Evolutionary conservation across 2,888 invertebrate genomes (phyloP).

Genomic region (Bhutanitis thaidina): DNA sequence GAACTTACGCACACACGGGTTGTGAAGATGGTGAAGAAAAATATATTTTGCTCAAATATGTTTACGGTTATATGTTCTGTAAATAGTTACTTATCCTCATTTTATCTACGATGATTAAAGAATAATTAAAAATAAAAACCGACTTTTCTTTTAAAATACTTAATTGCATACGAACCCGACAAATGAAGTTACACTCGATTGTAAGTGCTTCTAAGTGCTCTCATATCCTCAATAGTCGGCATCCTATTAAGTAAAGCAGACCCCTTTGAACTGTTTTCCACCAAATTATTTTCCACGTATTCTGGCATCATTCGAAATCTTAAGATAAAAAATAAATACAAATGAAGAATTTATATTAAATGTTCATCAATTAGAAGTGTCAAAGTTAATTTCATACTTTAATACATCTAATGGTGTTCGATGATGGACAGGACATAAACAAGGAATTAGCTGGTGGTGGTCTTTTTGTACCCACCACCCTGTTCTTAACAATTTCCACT

Average conservation of each 20-base stretch:
- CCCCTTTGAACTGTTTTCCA: slow-evolving; percentile 24
- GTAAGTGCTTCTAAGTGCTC: slow-evolving; percentile 41
- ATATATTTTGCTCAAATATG: slow-evolving; percentile 44
- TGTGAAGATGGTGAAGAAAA: slow-evolving; percentile 32
- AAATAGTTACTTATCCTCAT: slow-evolving; percentile 52
- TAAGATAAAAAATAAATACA: neutral
- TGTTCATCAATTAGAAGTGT: too few species aligned
- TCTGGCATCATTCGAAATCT: slow-evolving; percentile 37
- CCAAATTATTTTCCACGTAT: slow-evolving; percentile 11
- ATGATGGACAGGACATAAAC: slow-evolving; percentile 52
- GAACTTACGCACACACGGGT: slow-evolving; percentile 38
- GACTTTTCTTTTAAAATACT: neutral
- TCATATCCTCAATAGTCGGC: slow-evolving; percentile 41
- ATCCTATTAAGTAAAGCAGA: slow-evolving; percentile 31
- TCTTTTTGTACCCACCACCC: slow-evolving; percentile 63
- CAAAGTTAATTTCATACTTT: slow-evolving; percentile 33
- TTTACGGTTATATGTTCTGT: slow-evolving; percentile 42
- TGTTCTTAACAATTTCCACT: slow-evolving; percentile 67
- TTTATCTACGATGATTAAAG: slow-evolving; percentile 37
- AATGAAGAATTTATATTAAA: too few species aligned
- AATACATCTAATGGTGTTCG: slow-evolving; percentile 61
- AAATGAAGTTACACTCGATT: slow-evolving; percentile 28
- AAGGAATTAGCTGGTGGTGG: slow-evolving; percentile 52
- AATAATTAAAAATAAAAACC: slow-evolving; percentile 20
- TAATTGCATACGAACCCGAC: slow-evolving; percentile 12